Evolutionary conservation across 92 coral and sea anemone genomes (phyloP), one percentile per base, ranked within the genome.

Genomic region (Micromussa lordhowensis): DNA sequence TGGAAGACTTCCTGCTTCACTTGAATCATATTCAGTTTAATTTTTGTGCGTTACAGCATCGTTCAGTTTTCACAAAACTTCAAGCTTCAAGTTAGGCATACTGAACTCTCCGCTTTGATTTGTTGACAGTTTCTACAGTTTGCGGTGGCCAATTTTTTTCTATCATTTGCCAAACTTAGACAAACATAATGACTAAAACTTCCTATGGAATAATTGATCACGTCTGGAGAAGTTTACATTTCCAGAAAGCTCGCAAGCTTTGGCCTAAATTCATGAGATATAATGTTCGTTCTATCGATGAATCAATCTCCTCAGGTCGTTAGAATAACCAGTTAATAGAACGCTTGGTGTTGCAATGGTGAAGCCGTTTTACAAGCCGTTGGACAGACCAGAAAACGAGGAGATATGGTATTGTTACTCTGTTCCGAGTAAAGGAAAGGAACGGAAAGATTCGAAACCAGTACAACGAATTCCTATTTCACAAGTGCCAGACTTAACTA

Each of bases 361-460:
- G 81, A 93, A 93, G 92, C 96, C 96, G 9, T 82, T 88, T 32
- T 90, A 82, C 85, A 93, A 93, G 87, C 96, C 96, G 34, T 15
- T 93, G 64, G 96, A 93, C 68, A 83, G 96, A 71, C 96, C 96
- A n/a, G 96, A 93, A 49, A 78, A 91, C 71, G 96, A 93, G 24
- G 96, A 93, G 1, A 85, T 82, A 4, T 91, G 96, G 96, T 93
- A 82, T 79, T 93, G 96, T 38, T 86, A 93, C 64, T 55, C 36
- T 71, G 21, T 64, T 6, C 80, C 92, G 7, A 31, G 51, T 51
- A 70, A 81, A 32, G 40, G 61, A 32, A 64, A 53, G 59, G 68
- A 51, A 18, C 64, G 35, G 38, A 71, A 80, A 19, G 48, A 79
- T 28, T 54, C 78, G 57, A 79, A 64, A 38, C 26, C 68, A 66